These are phyloP conservation scores for rat (Rattus norvegicus) DNA, from an alignment of 2,113 vertebrate species.

Conservation along the genomic window GRCr8 NC_086021.1:83469501-83470000, in stretches of 20 bases:
- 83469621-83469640: neutral
- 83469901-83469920: neutral
- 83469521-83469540: neutral
- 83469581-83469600: neutral
- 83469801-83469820: neutral
- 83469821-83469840: neutral
- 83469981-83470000: neutral
- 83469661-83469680: neutral
- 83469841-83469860: neutral
- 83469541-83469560: neutral
- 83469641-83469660: neutral
- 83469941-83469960: neutral
- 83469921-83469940: neutral
- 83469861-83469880: neutral
- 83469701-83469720: no score
- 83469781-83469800: no score
- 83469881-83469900: neutral
- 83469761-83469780: no score
- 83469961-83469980: neutral
- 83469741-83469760: no score
- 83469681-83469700: neutral
- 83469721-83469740: no score
- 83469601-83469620: neutral
- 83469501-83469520: neutral
- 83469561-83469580: neutral